Base-by-base conservation (phyloP, 2,113 vertebrate species). In the Promerops cafer region DNA sequence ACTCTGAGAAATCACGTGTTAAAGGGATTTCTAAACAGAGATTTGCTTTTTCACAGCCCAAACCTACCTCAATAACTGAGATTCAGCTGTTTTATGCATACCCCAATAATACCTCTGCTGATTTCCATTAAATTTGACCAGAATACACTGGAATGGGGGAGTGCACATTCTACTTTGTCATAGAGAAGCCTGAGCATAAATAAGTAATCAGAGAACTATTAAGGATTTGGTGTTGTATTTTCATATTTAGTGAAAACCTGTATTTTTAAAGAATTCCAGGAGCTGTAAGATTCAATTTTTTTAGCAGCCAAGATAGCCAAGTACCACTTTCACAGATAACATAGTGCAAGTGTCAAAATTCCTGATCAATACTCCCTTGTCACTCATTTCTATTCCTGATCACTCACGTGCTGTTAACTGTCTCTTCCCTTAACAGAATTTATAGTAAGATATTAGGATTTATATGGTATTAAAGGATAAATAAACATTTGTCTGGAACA, bases 391-490 rank as follows among this genome's bases (percentile, higher is more conserved):
- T 87, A 11, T 42, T 87, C 42, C 23, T 2, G 3, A 63, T 83
- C 40, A 35, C 11, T 33, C 1, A 0, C 6, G 28, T 23, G 14
- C 16, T 83, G 28, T 79, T 71, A 71, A 85, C 16, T 24, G 52
- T 61, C 56, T 75, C 52, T 83, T 70, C 30, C 28, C 10, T 87
- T 68, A 77, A 66, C 27, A 35, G 39, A 83, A 63, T 66, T 81
- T 82, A 19, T 54, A 24, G 52, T 24, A 59, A 75, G 27, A 17
- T 28, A 47, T 75, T 78, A 47, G 33, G 23, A 66, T 87, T 94
- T 91, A 66, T 70, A 20, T 33, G 9, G 21, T 42, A 78, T 84
- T 84, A 93, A 87, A 89, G 52, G n/a, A 45, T 64, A 87, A 81
- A 89, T n/a, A 91, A 87, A 68, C 1, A 9, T 71, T 77, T 94